Percentiles rank a stretch among this genome's conserved stretches.
phyloP scores from a whole-genome alignment of 1,140 invertebrate species.

The Phocides pigmalion region DNA sequence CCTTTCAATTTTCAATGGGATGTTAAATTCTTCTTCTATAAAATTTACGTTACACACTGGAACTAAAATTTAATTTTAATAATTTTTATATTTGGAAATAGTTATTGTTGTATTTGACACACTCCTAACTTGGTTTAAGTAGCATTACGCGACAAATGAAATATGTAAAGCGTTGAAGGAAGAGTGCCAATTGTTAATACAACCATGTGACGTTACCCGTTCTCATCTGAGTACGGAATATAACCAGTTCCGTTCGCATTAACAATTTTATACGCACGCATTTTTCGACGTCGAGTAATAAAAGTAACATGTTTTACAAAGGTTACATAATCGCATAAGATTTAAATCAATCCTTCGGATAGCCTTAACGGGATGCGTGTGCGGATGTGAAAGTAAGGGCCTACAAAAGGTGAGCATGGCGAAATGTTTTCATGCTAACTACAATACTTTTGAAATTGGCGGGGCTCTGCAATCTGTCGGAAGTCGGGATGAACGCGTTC shows the following conservation, averaged over 20 bases:
- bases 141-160: conserved; percentile 9
- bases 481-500: no score
- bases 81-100: not conserved
- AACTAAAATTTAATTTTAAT: not conserved
- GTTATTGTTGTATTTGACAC: not conserved
- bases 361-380: conserved; percentile 51
- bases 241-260: conserved; percentile 41
- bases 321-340: conserved; percentile 50
- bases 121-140: not conserved
- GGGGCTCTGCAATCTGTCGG: not conserved
- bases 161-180: conserved; percentile 8
- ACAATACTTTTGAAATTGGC: conserved; percentile 26
- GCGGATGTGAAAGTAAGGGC: conserved; percentile 58
- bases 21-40: not conserved
- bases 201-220: conserved; percentile 44
- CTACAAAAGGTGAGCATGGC: conserved; percentile 47
- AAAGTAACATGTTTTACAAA: conserved; percentile 38
- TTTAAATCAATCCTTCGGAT: conserved; percentile 52
- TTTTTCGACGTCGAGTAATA: conserved; percentile 27
- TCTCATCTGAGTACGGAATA: conserved; percentile 37
- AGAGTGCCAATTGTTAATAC: conserved; percentile 49
- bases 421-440: conserved; percentile 39
- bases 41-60: no score
- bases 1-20: conserved; percentile 1
- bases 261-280: conserved; percentile 27